phyloP scores from a whole-genome alignment of 2,113 vertebrate genomes.

The Loxodonta africana region DNA sequence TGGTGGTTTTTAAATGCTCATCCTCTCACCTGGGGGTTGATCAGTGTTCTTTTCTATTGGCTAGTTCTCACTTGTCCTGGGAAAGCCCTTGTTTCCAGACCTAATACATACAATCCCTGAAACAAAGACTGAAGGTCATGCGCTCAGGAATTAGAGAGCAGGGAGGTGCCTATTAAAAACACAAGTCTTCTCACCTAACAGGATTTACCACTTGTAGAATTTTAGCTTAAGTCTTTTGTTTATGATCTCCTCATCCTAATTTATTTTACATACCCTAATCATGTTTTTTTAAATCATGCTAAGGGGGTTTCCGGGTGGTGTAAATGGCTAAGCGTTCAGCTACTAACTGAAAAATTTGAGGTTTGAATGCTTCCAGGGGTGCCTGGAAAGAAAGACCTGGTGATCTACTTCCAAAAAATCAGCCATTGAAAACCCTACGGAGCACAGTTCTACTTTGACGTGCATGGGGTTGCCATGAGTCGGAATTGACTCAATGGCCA shows the following conservation, averaged over 20 bases:
- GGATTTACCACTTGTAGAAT: not conserved
- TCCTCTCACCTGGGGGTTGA: not conserved
- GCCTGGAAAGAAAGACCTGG: too few relatives aligned
- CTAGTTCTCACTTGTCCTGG: conserved; percentile 39
- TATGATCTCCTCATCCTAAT: not conserved
- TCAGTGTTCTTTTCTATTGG: conserved; percentile 6
- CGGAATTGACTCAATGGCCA: too few relatives aligned
- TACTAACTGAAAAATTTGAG: too few relatives aligned
- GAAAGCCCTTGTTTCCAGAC: conserved; percentile 11
- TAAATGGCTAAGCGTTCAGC: too few relatives aligned
- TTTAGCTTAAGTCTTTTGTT: not conserved
- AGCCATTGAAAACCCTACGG: too few relatives aligned
- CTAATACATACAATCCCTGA: not conserved
- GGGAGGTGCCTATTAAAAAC: not conserved
- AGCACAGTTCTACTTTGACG: too few relatives aligned
- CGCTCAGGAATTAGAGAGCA: not conserved
- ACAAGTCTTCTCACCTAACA: not conserved
- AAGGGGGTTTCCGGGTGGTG: too few relatives aligned
- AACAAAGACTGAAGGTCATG: conserved; percentile 12
- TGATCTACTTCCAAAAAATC: too few relatives aligned
- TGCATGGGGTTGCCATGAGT: too few relatives aligned
- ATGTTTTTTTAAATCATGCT: too few relatives aligned
- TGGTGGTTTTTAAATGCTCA: not conserved
- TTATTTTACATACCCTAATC: not conserved
- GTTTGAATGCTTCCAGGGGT: too few relatives aligned